Conservation (phyloP, 2,797 vertebrate species). For the Hephaestus fuliginosus region DNA sequence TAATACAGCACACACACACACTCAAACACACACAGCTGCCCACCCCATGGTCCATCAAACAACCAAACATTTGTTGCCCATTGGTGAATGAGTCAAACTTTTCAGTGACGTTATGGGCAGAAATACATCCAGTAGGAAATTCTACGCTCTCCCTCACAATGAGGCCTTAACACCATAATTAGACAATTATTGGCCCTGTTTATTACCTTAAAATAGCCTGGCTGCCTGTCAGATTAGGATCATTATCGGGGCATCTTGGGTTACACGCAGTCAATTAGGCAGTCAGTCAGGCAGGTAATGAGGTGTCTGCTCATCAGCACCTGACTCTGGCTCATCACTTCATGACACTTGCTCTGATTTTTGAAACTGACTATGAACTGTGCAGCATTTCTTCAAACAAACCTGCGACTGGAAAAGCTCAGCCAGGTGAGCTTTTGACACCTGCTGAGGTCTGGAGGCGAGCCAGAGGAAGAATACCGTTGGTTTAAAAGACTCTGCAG, state of each 20-base stretch:
- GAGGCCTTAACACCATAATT: slow-evolving; percentile 55
- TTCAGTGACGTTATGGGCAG: slow-evolving; percentile 57
- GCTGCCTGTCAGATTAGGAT: slow-evolving; percentile 34
- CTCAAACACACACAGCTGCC: slow-evolving; percentile 48
- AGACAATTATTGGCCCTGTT: slow-evolving; percentile 32
- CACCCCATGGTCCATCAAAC: slow-evolving; percentile 36
- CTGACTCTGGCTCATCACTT: slow-evolving; percentile 14
- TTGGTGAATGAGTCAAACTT: slow-evolving; percentile 58
- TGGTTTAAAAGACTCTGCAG: neutral
- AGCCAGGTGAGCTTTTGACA: slow-evolving; percentile 39
- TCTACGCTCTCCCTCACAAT: slow-evolving; percentile 50
- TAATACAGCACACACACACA: slow-evolving; percentile 45
- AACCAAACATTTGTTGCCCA: slow-evolving; percentile 59
- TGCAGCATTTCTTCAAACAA: neutral
- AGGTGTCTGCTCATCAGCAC: neutral
- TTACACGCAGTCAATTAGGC: slow-evolving; percentile 19
- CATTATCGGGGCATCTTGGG: slow-evolving; percentile 15
- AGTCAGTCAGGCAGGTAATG: slow-evolving; percentile 5
- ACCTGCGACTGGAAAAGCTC: neutral
- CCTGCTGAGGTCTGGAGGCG: slow-evolving; percentile 33
- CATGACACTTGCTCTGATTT: neutral
- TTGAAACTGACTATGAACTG: neutral
- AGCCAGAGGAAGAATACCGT: slow-evolving; percentile 5
- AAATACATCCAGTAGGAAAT: slow-evolving; percentile 50
- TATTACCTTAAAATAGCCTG: slow-evolving; percentile 13